These are phyloP conservation scores for Plumapathes pennacea DNA, from an alignment of 92 coral and sea anemone species.

Conservation along the genomic window DNA sequence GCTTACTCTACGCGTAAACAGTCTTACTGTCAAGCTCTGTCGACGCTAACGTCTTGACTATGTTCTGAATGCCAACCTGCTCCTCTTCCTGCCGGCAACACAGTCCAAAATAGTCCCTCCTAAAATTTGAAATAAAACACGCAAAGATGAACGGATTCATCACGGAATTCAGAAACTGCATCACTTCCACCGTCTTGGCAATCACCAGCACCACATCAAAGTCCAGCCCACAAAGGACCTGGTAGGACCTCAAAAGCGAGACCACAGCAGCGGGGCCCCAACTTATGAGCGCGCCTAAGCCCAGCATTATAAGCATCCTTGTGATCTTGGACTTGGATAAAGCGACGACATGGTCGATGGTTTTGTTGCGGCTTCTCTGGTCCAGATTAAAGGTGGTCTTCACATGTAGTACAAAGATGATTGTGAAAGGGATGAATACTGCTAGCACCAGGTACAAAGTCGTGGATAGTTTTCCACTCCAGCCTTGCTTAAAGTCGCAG, in stretches of 20 bases:
- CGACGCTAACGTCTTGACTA: too few species aligned
- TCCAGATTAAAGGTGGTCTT: slow-evolving; percentile 22
- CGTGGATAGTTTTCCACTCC: slow-evolving; percentile 41
- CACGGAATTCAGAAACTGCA: slow-evolving; percentile 43
- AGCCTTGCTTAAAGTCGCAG: slow-evolving; percentile 40
- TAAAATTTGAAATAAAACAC: slow-evolving; percentile 53
- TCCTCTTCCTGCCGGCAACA: not conserved
- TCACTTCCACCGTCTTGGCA: slow-evolving; percentile 11
- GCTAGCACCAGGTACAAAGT: slow-evolving; percentile 37
- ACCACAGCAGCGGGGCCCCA: slow-evolving; percentile 44
- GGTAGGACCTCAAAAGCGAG: slow-evolving; percentile 39
- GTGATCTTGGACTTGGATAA: slow-evolving; percentile 57
- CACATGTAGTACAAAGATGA: slow-evolving; percentile 34
- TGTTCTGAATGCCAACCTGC: too few species aligned
- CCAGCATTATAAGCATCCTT: slow-evolving; percentile 49
- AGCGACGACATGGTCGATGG: slow-evolving; percentile 38
- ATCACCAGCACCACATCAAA: slow-evolving; percentile 24
- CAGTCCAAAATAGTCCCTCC: slow-evolving; percentile 22
- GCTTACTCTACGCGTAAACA: too few species aligned
- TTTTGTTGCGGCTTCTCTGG: slow-evolving; percentile 27
- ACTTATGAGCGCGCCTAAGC: slow-evolving; percentile 32
- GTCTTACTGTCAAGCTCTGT: too few species aligned
- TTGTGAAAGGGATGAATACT: slow-evolving; percentile 39
- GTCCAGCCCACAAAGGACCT: slow-evolving; percentile 19
- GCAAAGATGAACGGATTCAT: slow-evolving; percentile 58